Conservation (phyloP, 2,113 vertebrate species). For the Calidris pygmaea region DNA sequence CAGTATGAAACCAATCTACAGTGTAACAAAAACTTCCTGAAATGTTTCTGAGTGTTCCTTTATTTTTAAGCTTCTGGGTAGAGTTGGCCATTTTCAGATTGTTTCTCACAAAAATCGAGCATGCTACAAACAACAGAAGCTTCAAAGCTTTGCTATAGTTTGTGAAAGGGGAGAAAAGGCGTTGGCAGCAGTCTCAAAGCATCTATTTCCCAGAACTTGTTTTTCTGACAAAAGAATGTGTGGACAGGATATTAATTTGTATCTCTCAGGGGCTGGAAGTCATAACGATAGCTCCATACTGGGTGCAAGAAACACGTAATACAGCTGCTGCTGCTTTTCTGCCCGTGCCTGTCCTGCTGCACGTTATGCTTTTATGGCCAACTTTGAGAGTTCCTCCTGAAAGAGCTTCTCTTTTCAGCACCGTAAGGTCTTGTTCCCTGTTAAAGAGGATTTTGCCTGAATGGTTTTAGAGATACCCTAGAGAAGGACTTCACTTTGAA, state of each 20-base stretch:
- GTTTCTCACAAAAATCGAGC: background rate
- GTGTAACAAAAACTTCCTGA: background rate
- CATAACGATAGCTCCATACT: background rate
- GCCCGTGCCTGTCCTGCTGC: background rate
- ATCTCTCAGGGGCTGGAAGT: background rate
- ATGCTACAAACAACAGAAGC: background rate
- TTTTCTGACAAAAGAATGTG: background rate
- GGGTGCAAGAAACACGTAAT: background rate
- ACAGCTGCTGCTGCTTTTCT: background rate
- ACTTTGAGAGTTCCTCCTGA: background rate
- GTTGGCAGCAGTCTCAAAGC: background rate
- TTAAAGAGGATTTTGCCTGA: background rate
- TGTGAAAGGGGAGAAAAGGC: background rate
- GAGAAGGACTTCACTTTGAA: background rate
- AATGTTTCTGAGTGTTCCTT: background rate
- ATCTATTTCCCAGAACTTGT: background rate
- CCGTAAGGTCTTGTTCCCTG: background rate
- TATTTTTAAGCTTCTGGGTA: background rate
- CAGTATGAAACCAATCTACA: background rate
- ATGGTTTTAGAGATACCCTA: background rate
- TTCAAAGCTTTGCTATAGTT: background rate
- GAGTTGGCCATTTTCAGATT: background rate
- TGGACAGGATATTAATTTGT: slow-evolving; percentile 40
- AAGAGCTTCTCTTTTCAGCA: background rate
- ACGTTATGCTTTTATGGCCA: background rate